These are phyloP conservation scores for Dascyllus trimaculatus DNA, from an alignment of 2,113 vertebrate species.

Conservation along the genomic window DNA sequence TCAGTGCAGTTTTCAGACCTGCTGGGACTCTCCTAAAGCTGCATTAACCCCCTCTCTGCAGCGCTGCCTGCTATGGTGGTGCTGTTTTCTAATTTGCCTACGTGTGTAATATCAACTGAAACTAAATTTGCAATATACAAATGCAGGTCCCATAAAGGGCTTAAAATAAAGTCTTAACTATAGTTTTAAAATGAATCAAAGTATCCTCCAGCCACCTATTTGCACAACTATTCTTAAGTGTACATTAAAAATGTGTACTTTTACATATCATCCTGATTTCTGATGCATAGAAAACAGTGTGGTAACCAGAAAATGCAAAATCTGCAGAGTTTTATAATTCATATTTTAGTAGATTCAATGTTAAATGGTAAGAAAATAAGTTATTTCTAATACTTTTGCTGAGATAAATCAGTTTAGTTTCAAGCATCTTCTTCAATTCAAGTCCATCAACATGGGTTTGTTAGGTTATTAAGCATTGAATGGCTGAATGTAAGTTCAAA, in stretches of 20 bases:
- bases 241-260: no score
- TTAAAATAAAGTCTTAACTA: no score
- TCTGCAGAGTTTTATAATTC: not conserved
- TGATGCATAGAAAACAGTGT: not conserved
- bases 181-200: no score
- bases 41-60: not conserved
- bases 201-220: no score
- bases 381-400: no score
- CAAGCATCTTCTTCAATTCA: not conserved
- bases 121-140: not conserved
- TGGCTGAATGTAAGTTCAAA: no score
- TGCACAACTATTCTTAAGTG: not conserved
- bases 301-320: not conserved
- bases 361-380: not conserved
- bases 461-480: no score
- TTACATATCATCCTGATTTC: not conserved
- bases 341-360: not conserved
- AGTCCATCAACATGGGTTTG: not conserved
- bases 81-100: not conserved
- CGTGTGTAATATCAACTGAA: not conserved
- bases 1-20: not conserved
- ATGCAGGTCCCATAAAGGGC: not conserved
- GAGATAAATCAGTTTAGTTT: not conserved
- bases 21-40: not conserved
- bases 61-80: not conserved